phyloP scores from a whole-genome alignment of 2,888 invertebrate genomes.

The Spicauda simplicius region DNA sequence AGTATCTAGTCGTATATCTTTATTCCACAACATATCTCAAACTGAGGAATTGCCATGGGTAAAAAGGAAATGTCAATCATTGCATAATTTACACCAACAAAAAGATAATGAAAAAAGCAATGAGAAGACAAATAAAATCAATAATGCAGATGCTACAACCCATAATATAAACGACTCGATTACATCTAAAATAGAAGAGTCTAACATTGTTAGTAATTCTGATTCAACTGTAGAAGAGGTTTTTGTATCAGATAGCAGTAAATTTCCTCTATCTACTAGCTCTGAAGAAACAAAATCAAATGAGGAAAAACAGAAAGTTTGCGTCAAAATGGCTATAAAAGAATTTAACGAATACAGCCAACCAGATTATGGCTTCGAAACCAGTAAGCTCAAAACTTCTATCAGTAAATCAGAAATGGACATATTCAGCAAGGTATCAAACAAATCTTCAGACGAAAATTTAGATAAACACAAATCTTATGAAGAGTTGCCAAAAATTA shows the following conservation, averaged over 20 bases:
- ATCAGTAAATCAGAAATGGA: constrained; percentile 82
- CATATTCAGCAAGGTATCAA: constrained; percentile 70
- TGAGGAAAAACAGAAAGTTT: constrained; percentile 39
- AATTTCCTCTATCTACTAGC: neutral
- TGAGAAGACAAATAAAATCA: neutral
- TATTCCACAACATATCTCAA: constrained; percentile 73
- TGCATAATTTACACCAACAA: constrained; percentile 62
- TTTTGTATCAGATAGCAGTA: neutral
- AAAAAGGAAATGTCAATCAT: constrained; percentile 62
- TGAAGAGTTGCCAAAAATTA: constrained; percentile 75
- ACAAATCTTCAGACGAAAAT: constrained; percentile 53
- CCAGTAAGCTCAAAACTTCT: constrained; percentile 57
- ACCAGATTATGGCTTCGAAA: constrained; percentile 47
- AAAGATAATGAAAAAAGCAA: constrained; percentile 45
- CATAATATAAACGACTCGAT: constrained; percentile 12
- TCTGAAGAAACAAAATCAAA: constrained; percentile 33
- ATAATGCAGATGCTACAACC: neutral
- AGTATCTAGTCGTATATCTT: constrained; percentile 78
- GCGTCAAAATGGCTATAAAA: constrained; percentile 47
- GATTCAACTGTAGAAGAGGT: neutral
- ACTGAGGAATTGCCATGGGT: constrained; percentile 63
- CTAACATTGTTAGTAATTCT: constrained; percentile 1
- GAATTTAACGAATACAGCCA: constrained; percentile 48
- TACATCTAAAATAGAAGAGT: neutral
- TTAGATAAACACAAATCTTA: constrained; percentile 75